Conservation (phyloP, 2,888 invertebrate species). For the Adelognathus sp. region DNA sequence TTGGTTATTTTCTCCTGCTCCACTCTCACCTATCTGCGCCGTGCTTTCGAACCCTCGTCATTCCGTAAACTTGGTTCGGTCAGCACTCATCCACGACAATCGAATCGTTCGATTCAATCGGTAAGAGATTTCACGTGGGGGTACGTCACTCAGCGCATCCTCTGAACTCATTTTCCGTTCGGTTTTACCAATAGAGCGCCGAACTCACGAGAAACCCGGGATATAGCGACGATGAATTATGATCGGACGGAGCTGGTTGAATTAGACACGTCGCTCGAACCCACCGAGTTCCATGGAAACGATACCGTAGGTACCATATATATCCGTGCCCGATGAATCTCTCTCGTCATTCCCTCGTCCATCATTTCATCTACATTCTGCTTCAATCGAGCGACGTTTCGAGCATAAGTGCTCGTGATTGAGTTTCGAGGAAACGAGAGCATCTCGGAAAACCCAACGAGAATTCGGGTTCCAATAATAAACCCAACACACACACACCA, state of each 20-base stretch:
- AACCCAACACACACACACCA: neutral
- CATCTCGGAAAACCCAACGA: neutral
- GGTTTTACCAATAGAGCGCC: neutral
- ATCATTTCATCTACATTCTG: slow-evolving; percentile 23
- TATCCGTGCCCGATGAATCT: neutral
- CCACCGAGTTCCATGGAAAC: neutral
- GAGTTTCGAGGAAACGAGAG: neutral
- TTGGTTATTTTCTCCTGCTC: neutral
- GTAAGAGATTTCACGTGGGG: neutral
- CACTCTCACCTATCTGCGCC: neutral
- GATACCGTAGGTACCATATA: neutral
- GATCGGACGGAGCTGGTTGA: neutral
- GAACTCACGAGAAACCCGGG: neutral
- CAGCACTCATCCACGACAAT: slow-evolving; percentile 5
- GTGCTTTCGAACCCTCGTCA: neutral
- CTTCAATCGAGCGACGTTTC: neutral
- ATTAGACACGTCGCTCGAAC: neutral
- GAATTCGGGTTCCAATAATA: neutral
- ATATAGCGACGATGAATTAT: slow-evolving; percentile 19
- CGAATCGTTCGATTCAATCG: neutral
- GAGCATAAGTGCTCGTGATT: slow-evolving; percentile 6
- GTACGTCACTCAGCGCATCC: neutral
- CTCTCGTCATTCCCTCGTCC: slow-evolving; percentile 31
- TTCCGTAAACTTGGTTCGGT: neutral
- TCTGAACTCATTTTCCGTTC: neutral